Evolutionary conservation across 2,888 invertebrate genomes (phyloP).

Genomic region (Nomada goodeniana): DNA sequence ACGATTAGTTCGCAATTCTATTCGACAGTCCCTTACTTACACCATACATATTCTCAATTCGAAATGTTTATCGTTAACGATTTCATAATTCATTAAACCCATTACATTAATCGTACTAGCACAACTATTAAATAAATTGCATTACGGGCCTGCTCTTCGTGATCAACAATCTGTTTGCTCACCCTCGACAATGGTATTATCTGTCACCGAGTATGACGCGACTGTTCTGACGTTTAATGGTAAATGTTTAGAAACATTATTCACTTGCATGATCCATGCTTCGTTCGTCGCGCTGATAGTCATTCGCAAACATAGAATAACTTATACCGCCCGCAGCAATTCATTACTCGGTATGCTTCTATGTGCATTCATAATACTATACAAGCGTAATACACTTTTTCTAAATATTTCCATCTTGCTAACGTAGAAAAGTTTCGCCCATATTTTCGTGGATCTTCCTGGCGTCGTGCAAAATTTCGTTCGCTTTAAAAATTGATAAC

Average conservation of each 20-base stretch:
- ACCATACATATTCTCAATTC: too few relatives aligned
- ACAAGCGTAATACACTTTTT: too few relatives aligned
- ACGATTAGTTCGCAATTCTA: too few relatives aligned
- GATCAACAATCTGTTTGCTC: neutral
- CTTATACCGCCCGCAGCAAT: too few relatives aligned
- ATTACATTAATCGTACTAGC: neutral
- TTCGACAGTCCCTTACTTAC: too few relatives aligned
- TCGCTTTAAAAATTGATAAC: neutral
- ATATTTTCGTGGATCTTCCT: too few relatives aligned
- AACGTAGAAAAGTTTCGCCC: too few relatives aligned
- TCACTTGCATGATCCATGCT: neutral
- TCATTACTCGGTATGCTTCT: too few relatives aligned
- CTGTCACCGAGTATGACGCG: neutral
- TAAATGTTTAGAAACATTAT: neutral
- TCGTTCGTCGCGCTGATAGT: neutral
- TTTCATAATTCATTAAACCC: neutral
- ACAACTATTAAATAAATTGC: neutral
- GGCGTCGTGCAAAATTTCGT: too few relatives aligned
- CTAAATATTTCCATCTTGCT: too few relatives aligned
- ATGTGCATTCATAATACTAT: too few relatives aligned
- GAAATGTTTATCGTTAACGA: too few relatives aligned
- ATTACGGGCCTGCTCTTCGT: neutral
- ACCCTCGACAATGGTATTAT: neutral
- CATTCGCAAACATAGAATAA: neutral
- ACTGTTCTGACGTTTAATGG: neutral